phyloP scores from a whole-genome alignment of 1,140 invertebrate genomes.

The Danaus melanippus region DNA sequence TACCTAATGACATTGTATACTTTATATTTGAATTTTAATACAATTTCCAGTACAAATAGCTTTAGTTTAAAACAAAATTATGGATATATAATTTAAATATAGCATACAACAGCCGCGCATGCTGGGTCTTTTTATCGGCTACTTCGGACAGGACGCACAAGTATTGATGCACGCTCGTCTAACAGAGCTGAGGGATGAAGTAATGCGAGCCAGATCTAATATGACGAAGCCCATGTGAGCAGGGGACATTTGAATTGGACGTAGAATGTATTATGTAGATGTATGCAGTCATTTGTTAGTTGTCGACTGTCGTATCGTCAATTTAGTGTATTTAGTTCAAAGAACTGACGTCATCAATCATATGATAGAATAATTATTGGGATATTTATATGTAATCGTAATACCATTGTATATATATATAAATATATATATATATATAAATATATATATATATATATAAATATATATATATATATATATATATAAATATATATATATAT shows the following conservation, averaged over 20 bases:
- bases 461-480: background rate
- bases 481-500: too few relatives aligned
- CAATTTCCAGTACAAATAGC: too few relatives aligned
- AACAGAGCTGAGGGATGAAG: slow-evolving; percentile 27
- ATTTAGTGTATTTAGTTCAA: too few relatives aligned
- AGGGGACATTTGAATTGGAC: slow-evolving; percentile 8
- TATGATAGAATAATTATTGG: too few relatives aligned
- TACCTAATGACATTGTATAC: too few relatives aligned
- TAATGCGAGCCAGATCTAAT: slow-evolving; percentile 24
- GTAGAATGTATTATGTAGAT: background rate
- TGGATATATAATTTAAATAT: slow-evolving; percentile 8
- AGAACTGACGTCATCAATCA: too few relatives aligned
- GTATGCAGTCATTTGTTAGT: too few relatives aligned
- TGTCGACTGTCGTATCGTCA: too few relatives aligned
- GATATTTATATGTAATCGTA: too few relatives aligned
- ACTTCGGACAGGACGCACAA: slow-evolving; percentile 53
- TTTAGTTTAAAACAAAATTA: background rate
- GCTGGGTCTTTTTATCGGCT: slow-evolving; percentile 70
- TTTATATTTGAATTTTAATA: too few relatives aligned
- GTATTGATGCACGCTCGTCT: slow-evolving; percentile 33
- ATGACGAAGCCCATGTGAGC: slow-evolving; percentile 38
- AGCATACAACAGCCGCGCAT: slow-evolving; percentile 67
- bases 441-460: background rate
- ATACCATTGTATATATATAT: too few relatives aligned
- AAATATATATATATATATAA: background rate